Evolutionary conservation across 2,113 vertebrate genomes (phyloP), one percentile per base, ranked within the genome.

Genomic region (Ciconia maguari): DNA sequence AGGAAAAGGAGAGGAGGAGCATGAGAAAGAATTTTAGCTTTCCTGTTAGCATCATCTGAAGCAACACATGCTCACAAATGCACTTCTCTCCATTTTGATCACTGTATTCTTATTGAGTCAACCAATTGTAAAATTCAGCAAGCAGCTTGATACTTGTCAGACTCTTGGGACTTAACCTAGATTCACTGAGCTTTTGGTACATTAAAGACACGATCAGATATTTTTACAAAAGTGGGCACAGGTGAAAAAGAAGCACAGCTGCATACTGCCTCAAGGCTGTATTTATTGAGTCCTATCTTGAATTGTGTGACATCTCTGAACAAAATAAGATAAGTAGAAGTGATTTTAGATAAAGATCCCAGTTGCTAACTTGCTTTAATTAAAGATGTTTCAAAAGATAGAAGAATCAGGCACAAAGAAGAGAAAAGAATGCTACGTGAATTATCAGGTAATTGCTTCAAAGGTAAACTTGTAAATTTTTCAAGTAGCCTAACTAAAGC

Each of bases 321-420:
- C 13, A 65, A 77, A 89, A 83, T 54, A 91, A 70, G 72, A 70
- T 24, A 93, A 94, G 61, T n/a, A 75, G 61, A 87, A 94, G 25
- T 65, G 70, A 94, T 91, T 95, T 94, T 55, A 96, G 87, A 91
- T 91, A 91, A 97, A 65, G 48, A 94, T 76, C 36, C 41, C 34
- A 60, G 38, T 30, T 54, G 74, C 20, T 85, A 91, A 61, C 83
- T 87, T 79, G 24, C 22, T 82, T 84, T 87, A 95, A 93, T 97
- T 95, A 97, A 94, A 97, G 89, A 89, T 94, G 19, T 60, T 92
- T 91, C 77, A 64, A 71, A 82, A 51, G 89, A 95, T 83, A 84
- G 46, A 78, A 48, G 29, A 88, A 70, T 48, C 42, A 32, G 15
- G 61, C 42, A 46, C 46, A 79, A 95, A 89, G n/a, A 84, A 58